Base-by-base conservation (phyloP, 2,888 invertebrate species). In the Acleris literana region DNA sequence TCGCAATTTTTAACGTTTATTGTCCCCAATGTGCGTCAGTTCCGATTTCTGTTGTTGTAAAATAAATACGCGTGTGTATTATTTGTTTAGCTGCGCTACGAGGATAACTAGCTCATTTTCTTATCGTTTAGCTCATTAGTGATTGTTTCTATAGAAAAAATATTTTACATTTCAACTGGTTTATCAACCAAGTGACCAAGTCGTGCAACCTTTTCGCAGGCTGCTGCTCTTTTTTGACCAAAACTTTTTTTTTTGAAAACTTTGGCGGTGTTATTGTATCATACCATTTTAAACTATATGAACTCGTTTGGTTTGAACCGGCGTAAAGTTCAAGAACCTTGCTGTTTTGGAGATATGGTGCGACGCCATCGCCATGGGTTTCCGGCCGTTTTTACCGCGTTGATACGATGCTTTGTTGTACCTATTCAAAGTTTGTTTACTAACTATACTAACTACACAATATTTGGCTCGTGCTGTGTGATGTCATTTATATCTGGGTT, bases 321-420 rank as follows among this genome's bases (percentile, higher is more conserved):
- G 53, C 46, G 56, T n/a, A 22, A 43, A 56, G 65, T 65, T 65
- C 65, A 65, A 65, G 65, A 51, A 65, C 65, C 65, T 17, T 44
- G 51, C 48, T 61, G 60, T 65, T 65, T 65, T 61, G 65, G 55
- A 65, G 60, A 65, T 65, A 44, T 57, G 57, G 46, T 57, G n/a
- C 55, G 29, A 46, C 63, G 55, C 55, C 55, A 54, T 49, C 57
- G 55, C 55, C 44, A 54, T 49, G 44, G 55, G 51, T 65, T 65
- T 65, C 65, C 65, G 65, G 51, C 33, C 48, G 52, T 13, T 44
- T 46, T 46, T 44, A 60, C 51, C 51, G 29, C 16, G 18, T 33
- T 56, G 39, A 13, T 39, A 39, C 13, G 3, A 39, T 39, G 13
- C 13, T 39, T 39, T 39, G 39, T 39, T 39, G 39, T 39, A 39